Evolutionary conservation across 2,797 vertebrate species (phyloP).

Genomic region (Mareca penelope): DNA sequence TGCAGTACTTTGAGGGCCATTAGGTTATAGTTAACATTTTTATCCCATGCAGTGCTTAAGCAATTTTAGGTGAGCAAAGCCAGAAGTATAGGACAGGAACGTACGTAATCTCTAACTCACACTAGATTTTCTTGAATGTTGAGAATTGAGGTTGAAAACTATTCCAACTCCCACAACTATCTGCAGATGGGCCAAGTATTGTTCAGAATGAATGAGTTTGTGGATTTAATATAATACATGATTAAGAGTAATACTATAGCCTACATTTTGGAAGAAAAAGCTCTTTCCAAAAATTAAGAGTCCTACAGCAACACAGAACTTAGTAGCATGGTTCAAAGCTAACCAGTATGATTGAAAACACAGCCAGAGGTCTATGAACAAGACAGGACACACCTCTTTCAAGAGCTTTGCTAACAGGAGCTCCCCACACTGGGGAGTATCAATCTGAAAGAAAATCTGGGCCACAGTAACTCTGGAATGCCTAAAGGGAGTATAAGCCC

Average conservation of each 20-base stretch:
- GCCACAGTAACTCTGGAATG: background rate
- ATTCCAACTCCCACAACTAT: background rate
- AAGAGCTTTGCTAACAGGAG: background rate
- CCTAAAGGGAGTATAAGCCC: background rate
- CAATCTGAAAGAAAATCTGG: background rate
- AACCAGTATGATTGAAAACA: background rate
- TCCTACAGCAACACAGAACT: background rate
- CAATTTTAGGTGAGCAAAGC: background rate
- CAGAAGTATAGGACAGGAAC: background rate
- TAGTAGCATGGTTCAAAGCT: background rate
- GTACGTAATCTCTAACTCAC: background rate
- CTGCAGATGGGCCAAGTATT: background rate
- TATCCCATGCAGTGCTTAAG: background rate
- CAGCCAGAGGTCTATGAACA: background rate
- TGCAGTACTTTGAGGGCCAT: background rate
- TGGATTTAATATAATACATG: background rate
- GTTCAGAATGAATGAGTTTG: background rate
- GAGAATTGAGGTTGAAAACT: background rate
- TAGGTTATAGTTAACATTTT: background rate
- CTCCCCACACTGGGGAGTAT: background rate
- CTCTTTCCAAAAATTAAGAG: background rate
- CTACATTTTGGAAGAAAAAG: background rate
- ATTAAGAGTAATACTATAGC: background rate
- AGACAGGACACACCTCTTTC: background rate
- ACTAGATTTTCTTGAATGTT: background rate